A percentile compares a stretch with the other conserved stretches of the same genome.
These are phyloP conservation scores for Zosterops hypoxanthus DNA, from an alignment of 2,113 vertebrate genomes.

Conservation along the genomic window DNA sequence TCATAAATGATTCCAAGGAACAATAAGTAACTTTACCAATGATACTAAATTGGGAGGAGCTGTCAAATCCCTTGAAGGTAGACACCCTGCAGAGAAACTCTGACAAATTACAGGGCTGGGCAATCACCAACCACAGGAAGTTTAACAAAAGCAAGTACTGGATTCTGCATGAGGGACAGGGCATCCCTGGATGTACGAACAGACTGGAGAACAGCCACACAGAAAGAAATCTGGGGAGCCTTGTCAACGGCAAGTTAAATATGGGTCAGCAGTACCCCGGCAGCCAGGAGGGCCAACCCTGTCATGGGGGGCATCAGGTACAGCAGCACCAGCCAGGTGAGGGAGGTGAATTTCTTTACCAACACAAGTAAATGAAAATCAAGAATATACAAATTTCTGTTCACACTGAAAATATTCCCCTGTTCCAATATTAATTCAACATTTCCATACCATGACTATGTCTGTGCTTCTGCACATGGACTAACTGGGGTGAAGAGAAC, in stretches of 20 bases:
- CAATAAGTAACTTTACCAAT: background rate
- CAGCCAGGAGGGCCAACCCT: rapidly evolving
- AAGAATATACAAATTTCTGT: background rate
- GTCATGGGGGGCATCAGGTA: background rate
- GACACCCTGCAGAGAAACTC: background rate
- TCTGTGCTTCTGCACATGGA: background rate
- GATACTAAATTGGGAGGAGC: background rate
- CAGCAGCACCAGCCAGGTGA: background rate
- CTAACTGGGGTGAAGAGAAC: background rate
- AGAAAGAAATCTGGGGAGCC: background rate
- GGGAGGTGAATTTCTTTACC: background rate
- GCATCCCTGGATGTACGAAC: background rate
- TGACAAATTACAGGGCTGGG: background rate
- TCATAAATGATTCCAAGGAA: background rate
- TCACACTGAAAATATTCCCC: background rate
- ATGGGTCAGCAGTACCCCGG: background rate
- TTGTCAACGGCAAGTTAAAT: background rate
- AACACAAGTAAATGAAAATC: background rate
- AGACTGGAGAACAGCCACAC: background rate
- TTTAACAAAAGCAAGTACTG: background rate
- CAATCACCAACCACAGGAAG: background rate
- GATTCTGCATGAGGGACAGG: background rate
- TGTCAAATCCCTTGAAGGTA: background rate
- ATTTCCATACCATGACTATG: background rate
- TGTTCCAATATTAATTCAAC: background rate